Percentiles rank a stretch among this genome's conserved stretches.
These are phyloP conservation scores for Pterocles gutturalis DNA, from an alignment of 2,113 vertebrate genomes.

Conservation along the genomic window DNA sequence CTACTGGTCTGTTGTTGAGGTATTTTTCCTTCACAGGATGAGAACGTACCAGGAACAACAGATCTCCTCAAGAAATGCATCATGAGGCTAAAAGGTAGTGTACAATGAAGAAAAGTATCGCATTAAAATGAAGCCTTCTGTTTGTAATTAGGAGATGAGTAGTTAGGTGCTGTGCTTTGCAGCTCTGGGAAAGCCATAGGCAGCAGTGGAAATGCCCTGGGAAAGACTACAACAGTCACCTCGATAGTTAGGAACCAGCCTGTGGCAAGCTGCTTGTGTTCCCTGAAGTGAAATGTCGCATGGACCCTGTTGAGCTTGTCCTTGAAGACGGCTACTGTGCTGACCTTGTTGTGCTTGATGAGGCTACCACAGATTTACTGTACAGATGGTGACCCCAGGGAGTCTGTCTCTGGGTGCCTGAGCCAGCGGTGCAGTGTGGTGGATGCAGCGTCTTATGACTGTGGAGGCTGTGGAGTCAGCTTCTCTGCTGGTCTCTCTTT, in stretches of 20 bases:
- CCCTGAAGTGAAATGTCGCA: accelerated
- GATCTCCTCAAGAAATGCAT: not conserved
- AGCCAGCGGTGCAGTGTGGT: not conserved
- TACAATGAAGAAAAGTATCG: not conserved
- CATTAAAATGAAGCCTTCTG: not conserved
- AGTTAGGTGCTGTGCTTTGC: not conserved
- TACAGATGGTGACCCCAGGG: not conserved
- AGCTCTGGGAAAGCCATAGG: not conserved
- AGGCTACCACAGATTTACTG: not conserved
- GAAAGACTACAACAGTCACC: not conserved
- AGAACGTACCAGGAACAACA: not conserved
- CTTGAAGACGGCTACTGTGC: not conserved
- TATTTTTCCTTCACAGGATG: not conserved
- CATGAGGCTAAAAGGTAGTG: not conserved
- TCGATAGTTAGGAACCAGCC: not conserved
- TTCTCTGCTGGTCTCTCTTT: not conserved
- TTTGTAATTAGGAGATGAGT: not conserved
- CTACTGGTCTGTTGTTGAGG: not conserved
- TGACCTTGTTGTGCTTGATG: not conserved
- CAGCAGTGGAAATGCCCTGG: not conserved
- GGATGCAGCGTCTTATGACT: not conserved
- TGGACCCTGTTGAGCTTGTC: not conserved
- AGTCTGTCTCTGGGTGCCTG: not conserved
- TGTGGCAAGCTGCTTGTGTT: not conserved
- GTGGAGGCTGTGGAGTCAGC: not conserved